Evolutionary conservation across 2,888 invertebrate species (phyloP).

Genomic region (Xanthia togata): DNA sequence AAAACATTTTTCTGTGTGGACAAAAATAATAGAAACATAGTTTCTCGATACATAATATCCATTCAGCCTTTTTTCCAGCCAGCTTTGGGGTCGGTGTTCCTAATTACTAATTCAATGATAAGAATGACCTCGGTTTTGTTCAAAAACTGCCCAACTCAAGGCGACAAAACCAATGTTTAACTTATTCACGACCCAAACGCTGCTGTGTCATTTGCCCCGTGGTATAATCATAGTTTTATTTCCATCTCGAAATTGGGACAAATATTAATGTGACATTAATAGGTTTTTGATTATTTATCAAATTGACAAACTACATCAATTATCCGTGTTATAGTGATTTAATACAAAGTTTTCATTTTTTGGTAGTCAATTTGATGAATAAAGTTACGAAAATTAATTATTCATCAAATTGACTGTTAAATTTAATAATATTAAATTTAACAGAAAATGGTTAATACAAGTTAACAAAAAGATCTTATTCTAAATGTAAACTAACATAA

Average conservation of each 20-base stretch:
- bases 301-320: neutral
- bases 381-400: no score
- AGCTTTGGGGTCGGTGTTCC: neutral
- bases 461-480: no score
- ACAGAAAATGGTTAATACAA: no score
- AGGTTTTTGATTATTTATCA: neutral
- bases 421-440: no score
- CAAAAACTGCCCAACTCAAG: neutral
- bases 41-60: neutral
- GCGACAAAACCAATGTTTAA: neutral
- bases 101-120: neutral
- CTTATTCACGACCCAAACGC: slow-evolving; percentile 8
- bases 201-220: neutral
- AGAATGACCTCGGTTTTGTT: slow-evolving; percentile 3
- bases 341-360: neutral
- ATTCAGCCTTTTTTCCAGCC: neutral
- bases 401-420: no score
- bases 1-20: neutral
- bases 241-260: neutral
- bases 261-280: neutral
- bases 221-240: slow-evolving; percentile 21
- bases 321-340: neutral
- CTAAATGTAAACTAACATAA: no score
- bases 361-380: neutral
- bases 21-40: neutral